phyloP scores from a whole-genome alignment of 2,797 vertebrate genomes.

The Buceros bicornis region DNA sequence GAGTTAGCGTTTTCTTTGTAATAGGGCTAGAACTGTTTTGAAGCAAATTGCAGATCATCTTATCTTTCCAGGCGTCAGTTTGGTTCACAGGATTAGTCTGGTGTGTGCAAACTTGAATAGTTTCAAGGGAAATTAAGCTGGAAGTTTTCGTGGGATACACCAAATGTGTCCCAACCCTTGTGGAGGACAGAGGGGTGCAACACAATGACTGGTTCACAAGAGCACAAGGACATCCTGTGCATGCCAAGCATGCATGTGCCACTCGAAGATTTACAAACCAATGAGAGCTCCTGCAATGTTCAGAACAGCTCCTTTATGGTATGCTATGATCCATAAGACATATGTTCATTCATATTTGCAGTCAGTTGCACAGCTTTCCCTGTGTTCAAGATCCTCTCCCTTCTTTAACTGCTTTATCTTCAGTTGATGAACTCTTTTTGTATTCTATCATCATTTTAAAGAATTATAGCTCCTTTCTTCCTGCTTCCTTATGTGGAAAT shows the following conservation, averaged over 20 bases:
- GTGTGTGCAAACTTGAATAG: background rate
- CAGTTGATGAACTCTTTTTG: background rate
- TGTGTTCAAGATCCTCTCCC: background rate
- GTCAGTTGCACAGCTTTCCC: background rate
- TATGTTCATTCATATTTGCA: background rate
- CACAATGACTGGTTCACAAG: background rate
- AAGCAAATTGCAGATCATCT: background rate
- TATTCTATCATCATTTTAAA: background rate
- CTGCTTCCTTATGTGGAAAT: rapidly evolving
- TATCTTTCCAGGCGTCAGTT: background rate
- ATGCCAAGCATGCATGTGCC: background rate
- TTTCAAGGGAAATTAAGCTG: background rate
- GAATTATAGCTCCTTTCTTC: background rate
- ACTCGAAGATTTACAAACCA: background rate
- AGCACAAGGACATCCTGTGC: background rate
- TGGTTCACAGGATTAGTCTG: background rate
- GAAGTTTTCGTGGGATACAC: background rate
- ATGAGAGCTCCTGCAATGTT: background rate
- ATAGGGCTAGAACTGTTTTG: background rate
- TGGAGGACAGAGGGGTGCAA: background rate
- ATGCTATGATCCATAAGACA: background rate
- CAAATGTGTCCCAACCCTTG: background rate
- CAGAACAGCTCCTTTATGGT: background rate
- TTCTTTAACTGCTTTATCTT: background rate
- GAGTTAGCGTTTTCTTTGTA: background rate